phyloP scores from a whole-genome alignment of 2,888 invertebrate genomes.

The Protula sp. region DNA sequence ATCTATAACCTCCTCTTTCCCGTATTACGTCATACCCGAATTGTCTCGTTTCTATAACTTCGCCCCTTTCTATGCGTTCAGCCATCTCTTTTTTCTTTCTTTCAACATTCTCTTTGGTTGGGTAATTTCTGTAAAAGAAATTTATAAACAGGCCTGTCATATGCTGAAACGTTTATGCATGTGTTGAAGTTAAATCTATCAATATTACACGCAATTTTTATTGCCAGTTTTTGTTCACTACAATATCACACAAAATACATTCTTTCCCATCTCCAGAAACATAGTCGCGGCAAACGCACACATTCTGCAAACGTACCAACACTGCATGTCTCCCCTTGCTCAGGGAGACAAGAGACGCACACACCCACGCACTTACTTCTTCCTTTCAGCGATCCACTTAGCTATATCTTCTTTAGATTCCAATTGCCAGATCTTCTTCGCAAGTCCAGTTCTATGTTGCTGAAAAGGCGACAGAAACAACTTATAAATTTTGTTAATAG shows the following conservation, averaged over 20 bases:
- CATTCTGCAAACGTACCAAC: no score
- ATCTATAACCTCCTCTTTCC: no score
- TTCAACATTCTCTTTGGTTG: slow-evolving; percentile 67
- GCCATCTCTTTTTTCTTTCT: slow-evolving; percentile 61
- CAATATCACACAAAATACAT: no score
- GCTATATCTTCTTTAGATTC: slow-evolving; percentile 75
- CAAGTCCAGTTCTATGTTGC: slow-evolving; percentile 79
- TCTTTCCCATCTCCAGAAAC: no score
- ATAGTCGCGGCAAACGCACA: no score
- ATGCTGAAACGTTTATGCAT: not conserved
- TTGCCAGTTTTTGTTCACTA: no score
- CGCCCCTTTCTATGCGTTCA: slow-evolving; percentile 70
- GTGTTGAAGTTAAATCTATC: not conserved
- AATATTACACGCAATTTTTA: no score
- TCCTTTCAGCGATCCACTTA: slow-evolving; percentile 79
- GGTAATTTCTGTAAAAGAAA: slow-evolving; percentile 61
- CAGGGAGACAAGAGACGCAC: no score
- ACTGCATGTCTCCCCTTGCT: no score
- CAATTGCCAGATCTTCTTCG: slow-evolving; percentile 69
- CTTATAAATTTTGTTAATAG: no score
- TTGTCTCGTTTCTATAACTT: slow-evolving; percentile 55
- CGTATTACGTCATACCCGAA: slow-evolving; percentile 35
- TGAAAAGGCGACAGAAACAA: slow-evolving; percentile 25
- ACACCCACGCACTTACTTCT: slow-evolving; percentile 60
- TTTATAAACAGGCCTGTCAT: not conserved